These are phyloP conservation scores for Macrobrachium rosenbergii DNA, from an alignment of 1,140 invertebrate species.

Conservation along the genomic window DNA sequence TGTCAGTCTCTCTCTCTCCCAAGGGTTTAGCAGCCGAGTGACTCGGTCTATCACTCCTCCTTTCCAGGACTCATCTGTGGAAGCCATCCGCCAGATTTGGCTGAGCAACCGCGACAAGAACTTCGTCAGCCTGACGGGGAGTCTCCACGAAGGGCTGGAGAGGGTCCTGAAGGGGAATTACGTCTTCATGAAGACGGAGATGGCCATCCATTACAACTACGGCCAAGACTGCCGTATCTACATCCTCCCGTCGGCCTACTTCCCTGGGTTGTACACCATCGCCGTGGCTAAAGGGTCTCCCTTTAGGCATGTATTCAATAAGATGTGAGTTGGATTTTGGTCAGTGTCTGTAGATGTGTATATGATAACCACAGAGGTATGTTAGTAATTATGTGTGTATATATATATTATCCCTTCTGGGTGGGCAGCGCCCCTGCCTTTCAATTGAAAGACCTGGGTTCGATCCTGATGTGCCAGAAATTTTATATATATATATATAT, in stretches of 20 bases:
- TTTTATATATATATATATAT: not conserved
- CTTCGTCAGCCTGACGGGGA: not conserved
- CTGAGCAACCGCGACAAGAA: not conserved
- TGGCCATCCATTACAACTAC: constrained; percentile 20
- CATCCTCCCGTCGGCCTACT: constrained; percentile 11
- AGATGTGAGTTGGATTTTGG: constrained; percentile 7
- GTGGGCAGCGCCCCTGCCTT: no score
- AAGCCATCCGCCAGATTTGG: not conserved
- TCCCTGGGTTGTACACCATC: constrained; percentile 8
- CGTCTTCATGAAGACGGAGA: constrained; percentile 26
- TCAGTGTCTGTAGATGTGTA: not conserved
- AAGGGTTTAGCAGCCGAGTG: not conserved
- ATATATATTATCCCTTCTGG: no score
- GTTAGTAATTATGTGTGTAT: not conserved
- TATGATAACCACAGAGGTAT: not conserved
- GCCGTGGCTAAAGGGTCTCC: constrained; percentile 42
- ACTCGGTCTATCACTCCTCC: not conserved
- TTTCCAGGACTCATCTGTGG: not conserved
- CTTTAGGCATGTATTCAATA: constrained; percentile 33
- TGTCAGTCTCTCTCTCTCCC: constrained; percentile 13
- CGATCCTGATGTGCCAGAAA: no score
- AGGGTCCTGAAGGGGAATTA: constrained; percentile 11
- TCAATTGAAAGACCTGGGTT: no score
- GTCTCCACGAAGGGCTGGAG: constrained; percentile 10
- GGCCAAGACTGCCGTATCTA: constrained; percentile 40